phyloP scores from a whole-genome alignment of 2,888 invertebrate species.

The Acanthosepion pharaonis region DNA sequence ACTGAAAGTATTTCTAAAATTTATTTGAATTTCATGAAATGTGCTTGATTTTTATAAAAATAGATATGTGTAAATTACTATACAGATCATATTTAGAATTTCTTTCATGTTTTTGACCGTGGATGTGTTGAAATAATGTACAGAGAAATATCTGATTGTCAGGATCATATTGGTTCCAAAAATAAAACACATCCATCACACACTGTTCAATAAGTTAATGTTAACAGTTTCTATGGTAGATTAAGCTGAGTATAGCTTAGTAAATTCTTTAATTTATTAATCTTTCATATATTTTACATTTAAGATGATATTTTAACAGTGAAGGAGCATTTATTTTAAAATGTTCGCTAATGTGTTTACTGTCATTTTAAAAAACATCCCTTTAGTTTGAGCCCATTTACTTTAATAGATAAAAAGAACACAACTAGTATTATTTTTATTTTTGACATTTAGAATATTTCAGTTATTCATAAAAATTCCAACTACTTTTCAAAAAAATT shows the following conservation, averaged over 20 bases:
- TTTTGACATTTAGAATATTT: not conserved
- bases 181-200: not conserved
- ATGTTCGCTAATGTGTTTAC: not conserved
- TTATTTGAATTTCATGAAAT: not conserved
- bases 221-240: not conserved
- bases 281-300: not conserved
- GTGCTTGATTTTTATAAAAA: not conserved
- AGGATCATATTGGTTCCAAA: not conserved
- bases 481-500: not conserved
- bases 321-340: not conserved
- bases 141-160: not conserved
- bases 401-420: not conserved
- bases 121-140: no score
- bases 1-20: not conserved
- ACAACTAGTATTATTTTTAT: not conserved
- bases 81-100: not conserved
- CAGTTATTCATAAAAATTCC: not conserved
- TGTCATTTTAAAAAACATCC: not conserved
- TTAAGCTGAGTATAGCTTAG: not conserved
- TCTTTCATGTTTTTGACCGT: not conserved
- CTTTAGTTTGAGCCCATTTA: not conserved
- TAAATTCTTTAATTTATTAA: no score
- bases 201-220: not conserved
- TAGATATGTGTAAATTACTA: not conserved
- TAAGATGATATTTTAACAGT: not conserved